Evolutionary conservation across 1,140 invertebrate genomes (phyloP).

Genomic region (Drosophila murphyi): DNA sequence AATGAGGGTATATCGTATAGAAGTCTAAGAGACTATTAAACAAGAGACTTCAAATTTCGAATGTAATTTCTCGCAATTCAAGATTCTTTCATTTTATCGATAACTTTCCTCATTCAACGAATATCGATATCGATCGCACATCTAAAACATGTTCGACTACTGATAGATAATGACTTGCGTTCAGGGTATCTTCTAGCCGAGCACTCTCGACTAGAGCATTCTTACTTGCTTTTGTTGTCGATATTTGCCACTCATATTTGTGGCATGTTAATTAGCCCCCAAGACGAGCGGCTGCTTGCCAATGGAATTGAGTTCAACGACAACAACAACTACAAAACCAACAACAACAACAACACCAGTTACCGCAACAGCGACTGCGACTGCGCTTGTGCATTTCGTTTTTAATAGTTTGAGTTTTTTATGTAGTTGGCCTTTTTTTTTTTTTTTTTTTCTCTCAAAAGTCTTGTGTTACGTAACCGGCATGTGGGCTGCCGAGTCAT

Average conservation of each 20-base stretch:
- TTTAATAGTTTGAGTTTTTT: slow-evolving; percentile 35
- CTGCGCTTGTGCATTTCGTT: slow-evolving; percentile 44
- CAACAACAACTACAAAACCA: neutral
- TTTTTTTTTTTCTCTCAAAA: slow-evolving; percentile 16
- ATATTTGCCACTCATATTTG: slow-evolving; percentile 27
- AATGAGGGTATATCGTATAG: too few species aligned
- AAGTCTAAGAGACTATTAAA: too few species aligned
- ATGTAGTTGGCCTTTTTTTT: slow-evolving; percentile 3
- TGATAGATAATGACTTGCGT: too few species aligned
- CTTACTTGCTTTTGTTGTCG: neutral
- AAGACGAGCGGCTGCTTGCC: slow-evolving; percentile 35
- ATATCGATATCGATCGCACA: too few species aligned
- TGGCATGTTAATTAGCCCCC: slow-evolving; percentile 44
- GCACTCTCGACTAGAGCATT: neutral
- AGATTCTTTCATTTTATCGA: too few species aligned
- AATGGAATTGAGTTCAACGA: slow-evolving; percentile 38
- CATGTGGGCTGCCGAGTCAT: slow-evolving; percentile 51
- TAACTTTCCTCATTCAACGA: too few species aligned
- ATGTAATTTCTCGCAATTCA: too few species aligned
- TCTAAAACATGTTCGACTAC: too few species aligned
- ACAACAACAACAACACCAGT: neutral
- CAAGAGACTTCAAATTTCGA: too few species aligned
- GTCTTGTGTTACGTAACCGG: slow-evolving; percentile 58
- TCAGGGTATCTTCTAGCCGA: too few species aligned
- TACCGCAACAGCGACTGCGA: slow-evolving; percentile 5